Conservation (phyloP, 1,140 invertebrate genomes). For the Gryon sp. region DNA sequence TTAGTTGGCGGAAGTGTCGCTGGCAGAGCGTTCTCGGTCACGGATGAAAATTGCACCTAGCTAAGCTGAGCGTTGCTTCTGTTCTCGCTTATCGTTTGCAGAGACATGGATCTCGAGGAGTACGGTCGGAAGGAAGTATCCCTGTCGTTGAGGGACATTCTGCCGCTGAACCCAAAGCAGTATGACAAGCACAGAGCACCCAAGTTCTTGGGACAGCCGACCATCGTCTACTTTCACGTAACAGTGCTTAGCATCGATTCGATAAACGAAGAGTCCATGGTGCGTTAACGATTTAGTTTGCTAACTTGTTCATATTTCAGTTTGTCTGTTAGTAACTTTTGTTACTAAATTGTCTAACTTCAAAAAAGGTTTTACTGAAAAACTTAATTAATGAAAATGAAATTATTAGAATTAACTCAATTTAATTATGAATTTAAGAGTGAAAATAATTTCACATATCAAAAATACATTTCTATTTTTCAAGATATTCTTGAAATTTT, state of each 20-base stretch:
- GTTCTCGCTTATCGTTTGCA: conserved; percentile 68
- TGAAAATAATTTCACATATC: no score
- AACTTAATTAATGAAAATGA: not conserved
- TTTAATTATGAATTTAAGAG: no score
- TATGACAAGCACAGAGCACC: conserved; percentile 95
- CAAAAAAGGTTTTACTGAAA: no score
- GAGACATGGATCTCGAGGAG: conserved; percentile 75
- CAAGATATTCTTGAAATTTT: no score
- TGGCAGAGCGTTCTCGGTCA: conserved; percentile 43
- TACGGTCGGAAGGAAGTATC: conserved; percentile 76
- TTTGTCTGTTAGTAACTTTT: not conserved
- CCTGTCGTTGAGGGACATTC: conserved; percentile 88
- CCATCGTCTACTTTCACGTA: conserved; percentile 93
- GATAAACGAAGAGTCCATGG: conserved; percentile 96
- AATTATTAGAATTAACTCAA: no score
- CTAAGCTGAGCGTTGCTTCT: conserved; percentile 52
- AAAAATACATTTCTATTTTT: no score
- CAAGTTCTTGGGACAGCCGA: conserved; percentile 90
- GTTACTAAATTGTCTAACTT: not conserved
- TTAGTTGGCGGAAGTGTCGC: conserved; percentile 59
- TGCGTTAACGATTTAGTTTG: conserved; percentile 73
- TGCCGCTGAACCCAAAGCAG: conserved; percentile 89
- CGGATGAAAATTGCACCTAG: conserved; percentile 53
- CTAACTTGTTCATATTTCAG: not conserved
- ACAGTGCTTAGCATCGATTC: conserved; percentile 92